Base-by-base conservation (phyloP, 2,113 vertebrate genomes). In the Patagioenas fasciata region DNA sequence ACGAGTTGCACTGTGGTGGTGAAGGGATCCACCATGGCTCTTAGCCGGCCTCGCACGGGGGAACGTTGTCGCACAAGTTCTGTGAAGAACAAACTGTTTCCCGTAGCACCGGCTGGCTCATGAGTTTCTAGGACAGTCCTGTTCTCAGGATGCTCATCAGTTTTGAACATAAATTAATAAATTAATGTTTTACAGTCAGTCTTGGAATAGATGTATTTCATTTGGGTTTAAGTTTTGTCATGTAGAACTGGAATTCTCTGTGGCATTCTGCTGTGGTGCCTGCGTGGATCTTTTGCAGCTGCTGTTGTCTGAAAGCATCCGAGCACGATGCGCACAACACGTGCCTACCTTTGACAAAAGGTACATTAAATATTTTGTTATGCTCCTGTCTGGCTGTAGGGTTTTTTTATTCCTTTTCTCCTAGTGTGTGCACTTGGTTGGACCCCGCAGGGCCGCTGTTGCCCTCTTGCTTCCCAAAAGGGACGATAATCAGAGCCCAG, bases 361-460 rank as follows among this genome's bases (percentile, higher is more conserved):
- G 53, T 80, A 48, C 67, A 94, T 92, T 96, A 95, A 96, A 96
- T 44, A 56, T 44, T 89, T 80, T 40, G 20, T 94, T 92, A 79
- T 1, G 62, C 28, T 47, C 2, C 0, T 58, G n/a, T 40, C 58
- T 77, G 70, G 42, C 44, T 89, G 31, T 48, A 31, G 20, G 25
- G 16, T 6, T 77, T 15, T 4, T 80, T 92, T 88, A 26, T 82
- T 86, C 25, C 58, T 91, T 57, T 54, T 16, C 24, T 88, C 60
- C 62, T 21, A 0, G 2, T 25, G 28, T 3, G 0, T 23, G 0
- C 2, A 1, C 13, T 29, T 36, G 19, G 26, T 47, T 71, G 75
- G 83, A 57, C 5, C 9, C 8, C 0, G 0, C 24, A 14, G 25
- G 34, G 38, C 9, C 0, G 19, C 40, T 0, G 0, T 15, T 15